Conservation (phyloP, 2,888 invertebrate species). For the Dynastes maya region DNA sequence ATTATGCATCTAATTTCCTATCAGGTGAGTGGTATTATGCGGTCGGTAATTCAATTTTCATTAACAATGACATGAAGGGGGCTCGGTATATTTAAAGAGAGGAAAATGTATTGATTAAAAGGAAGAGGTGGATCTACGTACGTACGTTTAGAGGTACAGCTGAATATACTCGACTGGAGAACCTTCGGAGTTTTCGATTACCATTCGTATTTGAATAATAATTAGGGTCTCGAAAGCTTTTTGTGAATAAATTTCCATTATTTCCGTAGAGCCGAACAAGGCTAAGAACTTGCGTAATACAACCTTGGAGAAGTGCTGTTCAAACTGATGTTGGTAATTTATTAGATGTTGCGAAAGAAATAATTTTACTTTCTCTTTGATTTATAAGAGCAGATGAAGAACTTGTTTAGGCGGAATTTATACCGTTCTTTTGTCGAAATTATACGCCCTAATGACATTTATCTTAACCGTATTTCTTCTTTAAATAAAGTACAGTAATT, state of each 20-base stretch:
- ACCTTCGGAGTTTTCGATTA: conserved; percentile 36
- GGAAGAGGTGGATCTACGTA: conserved; percentile 2
- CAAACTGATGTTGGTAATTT: background rate
- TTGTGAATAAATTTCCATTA: conserved; percentile 42
- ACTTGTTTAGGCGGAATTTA: too few species aligned
- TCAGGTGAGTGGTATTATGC: conserved; percentile 38
- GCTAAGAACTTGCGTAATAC: background rate
- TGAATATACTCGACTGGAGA: conserved; percentile 10
- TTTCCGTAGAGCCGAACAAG: background rate
- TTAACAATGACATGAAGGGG: conserved; percentile 43
- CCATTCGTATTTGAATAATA: conserved; percentile 37
- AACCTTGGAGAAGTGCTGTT: conserved; percentile 8
- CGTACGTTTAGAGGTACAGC: background rate
- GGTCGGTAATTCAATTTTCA: conserved; percentile 45
- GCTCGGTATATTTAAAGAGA: conserved; percentile 33
- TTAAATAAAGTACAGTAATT: too few species aligned
- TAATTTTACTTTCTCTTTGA: too few species aligned
- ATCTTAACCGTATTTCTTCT: too few species aligned
- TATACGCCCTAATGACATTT: too few species aligned
- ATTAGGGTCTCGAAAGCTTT: conserved; percentile 32
- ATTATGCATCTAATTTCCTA: conserved; percentile 41
- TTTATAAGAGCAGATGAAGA: too few species aligned
- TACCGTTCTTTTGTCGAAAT: too few species aligned
- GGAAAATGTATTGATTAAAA: conserved; percentile 32
- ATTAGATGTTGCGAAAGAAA: background rate